Evolutionary conservation across 1,140 invertebrate species (phyloP), one percentile per base, ranked within the genome.

Genomic region (Leptonema lineaticorne): DNA sequence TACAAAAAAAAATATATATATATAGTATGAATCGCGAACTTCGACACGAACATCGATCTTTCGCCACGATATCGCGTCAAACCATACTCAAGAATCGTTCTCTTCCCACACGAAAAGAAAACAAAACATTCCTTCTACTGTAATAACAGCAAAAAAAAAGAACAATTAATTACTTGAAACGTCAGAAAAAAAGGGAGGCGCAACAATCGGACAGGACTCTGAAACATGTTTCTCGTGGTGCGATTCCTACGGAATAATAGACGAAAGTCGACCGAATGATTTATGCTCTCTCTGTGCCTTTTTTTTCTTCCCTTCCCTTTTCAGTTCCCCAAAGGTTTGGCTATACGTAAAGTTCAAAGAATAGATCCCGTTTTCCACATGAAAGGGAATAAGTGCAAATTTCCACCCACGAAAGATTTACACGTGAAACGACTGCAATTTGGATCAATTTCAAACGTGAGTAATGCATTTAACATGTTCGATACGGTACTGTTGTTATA

Each of bases 1-100:
- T n/a, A n/a, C n/a, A n/a, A n/a, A n/a, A n/a, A n/a, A n/a, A n/a
- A n/a, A n/a, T n/a, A n/a, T n/a, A n/a, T n/a, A n/a, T n/a, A n/a
- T n/a, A n/a, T n/a, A n/a, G n/a, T n/a, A n/a, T n/a, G n/a, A 26
- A 22, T 58, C 24, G 56, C 56, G 56, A 30, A 58, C 56, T 58
- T 30, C 56, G 56, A 53, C 48, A 53, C 48, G 48, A 20, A 26
- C 16, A 11, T 9, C 11, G 48, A 58, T 58, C 56, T 26, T 41
- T 41, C 8, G 56, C 56, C 29, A 27, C 26, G 56, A 58, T 58
- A 58, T 58, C 1, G 24, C n/a, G 24, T 28, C 14, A 22, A 30
- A 26, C 56, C 24, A 28, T 26, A 58, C 29, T 58, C 56, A 27
- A 27, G 46, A 58, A 2, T 30, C 28, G 56, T n/a, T n/a, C 37